Evolutionary conservation across 2,797 vertebrate species (phyloP), one percentile per base, ranked within the genome.

Genomic region (Cichlasoma orientale): DNA sequence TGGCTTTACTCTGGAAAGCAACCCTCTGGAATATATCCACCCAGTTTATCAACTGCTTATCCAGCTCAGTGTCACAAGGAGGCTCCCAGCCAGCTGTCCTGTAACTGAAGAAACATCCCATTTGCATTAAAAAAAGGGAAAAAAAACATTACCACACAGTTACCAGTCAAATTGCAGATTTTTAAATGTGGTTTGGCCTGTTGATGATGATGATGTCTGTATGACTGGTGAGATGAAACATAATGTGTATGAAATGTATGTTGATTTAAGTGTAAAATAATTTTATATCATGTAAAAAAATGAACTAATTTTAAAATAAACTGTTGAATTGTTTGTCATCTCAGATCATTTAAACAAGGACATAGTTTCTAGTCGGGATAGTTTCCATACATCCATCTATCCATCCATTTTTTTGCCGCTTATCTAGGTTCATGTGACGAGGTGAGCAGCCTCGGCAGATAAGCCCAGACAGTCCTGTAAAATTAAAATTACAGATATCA

Each of bases 301-400:
- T 4, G 6, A 66, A 44, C 16, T 66, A 14, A 7, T 68, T 68
- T 29, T 19, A 25, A 19, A 66, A 3, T 27, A 66, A 50, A 68
- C 23, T 29, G 61, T 29, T 68, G 2, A 68, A 2, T 68, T 50
- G 25, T 68, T 50, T 68, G 41, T 29, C 61, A n/a, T 68, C 25
- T 27, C 21, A 11, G 25, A 3, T 68, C 23, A 50, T 0, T 68
- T 68, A 47, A 68, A 18, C 0, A 68, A 29, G 38, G 47, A 27
- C 41, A 50, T 16, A 19, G 12, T 1, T 50, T 68, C 41, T n/a
- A 1, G 0, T 68, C 10, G 0, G 38, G 38, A 21, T 61, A 3
- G 7, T 16, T 61, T 33, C 31, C 31, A 33, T 33, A 33, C 7
- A 33, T 61, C 58, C 21, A 61, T 61, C 58, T 13, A 8, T 61